A percentile compares a stretch with the other conserved stretches of the same genome.
These are phyloP conservation scores for Galbula dea DNA, from an alignment of 2,113 vertebrate genomes.

Conservation along the genomic window DNA sequence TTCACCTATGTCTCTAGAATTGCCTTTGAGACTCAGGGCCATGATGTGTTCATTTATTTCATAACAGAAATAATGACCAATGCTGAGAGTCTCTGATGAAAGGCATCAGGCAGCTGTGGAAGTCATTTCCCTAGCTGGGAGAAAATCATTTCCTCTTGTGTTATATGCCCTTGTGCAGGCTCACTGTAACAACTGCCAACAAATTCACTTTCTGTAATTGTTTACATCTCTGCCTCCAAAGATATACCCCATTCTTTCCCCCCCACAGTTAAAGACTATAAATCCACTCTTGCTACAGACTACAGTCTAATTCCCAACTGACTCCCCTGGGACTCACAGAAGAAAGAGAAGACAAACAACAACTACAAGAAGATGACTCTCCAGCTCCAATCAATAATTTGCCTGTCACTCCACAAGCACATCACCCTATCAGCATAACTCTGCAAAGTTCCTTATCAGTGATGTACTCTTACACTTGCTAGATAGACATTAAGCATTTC, in stretches of 20 bases:
- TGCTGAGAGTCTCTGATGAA: neutral
- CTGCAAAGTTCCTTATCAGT: neutral
- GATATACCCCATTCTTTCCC: neutral
- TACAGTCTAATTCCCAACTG: neutral
- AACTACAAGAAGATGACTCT: neutral
- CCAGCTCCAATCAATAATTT: slow-evolving; percentile 14
- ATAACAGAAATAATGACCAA: neutral
- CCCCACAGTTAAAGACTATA: neutral
- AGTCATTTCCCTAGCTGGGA: neutral
- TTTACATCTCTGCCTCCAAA: neutral
- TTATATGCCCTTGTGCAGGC: neutral
- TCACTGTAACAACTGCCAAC: neutral
- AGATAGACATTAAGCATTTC: neutral
- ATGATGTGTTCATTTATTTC: neutral
- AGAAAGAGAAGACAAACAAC: neutral
- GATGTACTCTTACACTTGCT: neutral
- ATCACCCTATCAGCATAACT: neutral
- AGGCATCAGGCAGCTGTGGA: neutral
- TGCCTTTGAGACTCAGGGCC: neutral
- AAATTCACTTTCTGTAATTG: neutral
- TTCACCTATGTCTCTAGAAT: neutral
- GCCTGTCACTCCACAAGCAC: neutral
- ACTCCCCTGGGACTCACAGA: neutral
- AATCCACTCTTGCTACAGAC: neutral
- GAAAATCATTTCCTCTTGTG: neutral